Percentiles rank a stretch among this genome's conserved stretches.
Evolutionary conservation across 2,888 invertebrate species (phyloP).

Genomic region (Punctoribates punctum): DNA sequence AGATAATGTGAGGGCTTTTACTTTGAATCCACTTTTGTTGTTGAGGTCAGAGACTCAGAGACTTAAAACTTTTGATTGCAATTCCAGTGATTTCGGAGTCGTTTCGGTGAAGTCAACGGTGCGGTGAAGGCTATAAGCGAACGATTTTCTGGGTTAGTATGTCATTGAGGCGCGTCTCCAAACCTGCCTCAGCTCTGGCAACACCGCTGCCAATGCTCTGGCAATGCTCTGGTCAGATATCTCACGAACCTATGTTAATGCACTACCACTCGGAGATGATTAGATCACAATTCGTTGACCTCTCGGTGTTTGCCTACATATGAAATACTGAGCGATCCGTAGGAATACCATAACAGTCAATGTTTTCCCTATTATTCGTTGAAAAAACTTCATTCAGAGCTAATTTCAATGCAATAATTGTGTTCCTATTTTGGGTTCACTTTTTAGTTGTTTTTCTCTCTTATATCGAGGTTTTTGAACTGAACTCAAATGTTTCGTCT

Average conservation of each 20-base stretch:
- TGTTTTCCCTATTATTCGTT: not conserved
- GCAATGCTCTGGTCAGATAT: slow-evolving; percentile 21
- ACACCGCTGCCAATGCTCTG: not conserved
- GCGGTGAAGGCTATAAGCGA: slow-evolving; percentile 33
- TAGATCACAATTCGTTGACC: slow-evolving; percentile 32
- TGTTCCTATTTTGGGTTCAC: slow-evolving; percentile 3
- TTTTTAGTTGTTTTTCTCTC: not conserved
- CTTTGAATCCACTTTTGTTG: not conserved
- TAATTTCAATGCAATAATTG: not conserved
- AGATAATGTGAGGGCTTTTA: slow-evolving; percentile 13
- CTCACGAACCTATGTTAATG: slow-evolving; percentile 33
- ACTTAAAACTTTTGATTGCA: not conserved
- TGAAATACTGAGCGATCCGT: not conserved
- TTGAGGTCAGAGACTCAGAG: slow-evolving; percentile 15
- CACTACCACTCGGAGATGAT: slow-evolving; percentile 16
- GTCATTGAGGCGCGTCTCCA: slow-evolving; percentile 35
- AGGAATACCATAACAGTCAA: not conserved
- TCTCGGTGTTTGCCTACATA: not conserved
- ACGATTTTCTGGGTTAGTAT: slow-evolving; percentile 31
- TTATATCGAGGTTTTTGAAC: slow-evolving; percentile 21
- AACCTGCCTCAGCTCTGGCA: not conserved
- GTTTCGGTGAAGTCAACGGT: slow-evolving; percentile 23
- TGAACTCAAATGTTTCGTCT: not conserved
- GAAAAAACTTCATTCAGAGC: not conserved
- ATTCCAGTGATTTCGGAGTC: not conserved